Conservation (phyloP, 2,113 vertebrate genomes). For the Thymallus thymallus region DNA sequence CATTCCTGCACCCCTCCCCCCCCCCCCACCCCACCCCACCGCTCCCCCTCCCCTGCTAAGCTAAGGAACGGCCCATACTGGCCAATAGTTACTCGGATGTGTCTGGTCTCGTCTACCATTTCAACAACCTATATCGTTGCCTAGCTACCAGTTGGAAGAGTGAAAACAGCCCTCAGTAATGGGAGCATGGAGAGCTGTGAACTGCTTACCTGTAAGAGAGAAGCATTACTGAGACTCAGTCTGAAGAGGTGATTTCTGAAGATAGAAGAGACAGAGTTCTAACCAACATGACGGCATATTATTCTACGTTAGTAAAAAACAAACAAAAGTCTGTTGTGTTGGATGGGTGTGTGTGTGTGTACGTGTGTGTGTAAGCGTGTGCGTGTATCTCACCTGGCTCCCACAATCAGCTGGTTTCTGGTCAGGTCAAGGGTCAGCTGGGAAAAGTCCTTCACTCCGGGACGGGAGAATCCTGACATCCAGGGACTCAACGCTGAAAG, state of each 20-base stretch:
- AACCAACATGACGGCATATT: too few relatives aligned
- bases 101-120: neutral
- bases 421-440: conserved; percentile 89
- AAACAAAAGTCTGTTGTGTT: neutral
- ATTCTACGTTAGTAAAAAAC: neutral
- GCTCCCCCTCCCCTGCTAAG: neutral
- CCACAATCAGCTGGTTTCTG: conserved; percentile 92
- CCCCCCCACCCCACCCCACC: too few relatives aligned
- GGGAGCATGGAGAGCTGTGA: too few relatives aligned
- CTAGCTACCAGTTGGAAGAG: too few relatives aligned
- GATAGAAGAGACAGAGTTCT: conserved; percentile 6
- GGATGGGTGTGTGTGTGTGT: neutral
- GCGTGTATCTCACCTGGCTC: conserved; percentile 84
- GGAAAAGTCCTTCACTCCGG: conserved; percentile 89
- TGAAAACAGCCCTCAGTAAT: too few relatives aligned
- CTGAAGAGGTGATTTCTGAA: conserved; percentile 95
- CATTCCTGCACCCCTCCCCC: neutral
- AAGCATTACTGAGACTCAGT: conserved; percentile 87
- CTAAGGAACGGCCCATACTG: too few relatives aligned
- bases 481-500: conserved; percentile 84
- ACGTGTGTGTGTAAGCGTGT: conserved; percentile 2
- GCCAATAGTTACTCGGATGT: too few relatives aligned
- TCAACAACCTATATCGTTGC: neutral
- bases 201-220: conserved; percentile 88
- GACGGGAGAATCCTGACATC: conserved; percentile 87